Evolutionary conservation across 2,888 invertebrate species (phyloP).

Genomic region (Ophioninae sp.): DNA sequence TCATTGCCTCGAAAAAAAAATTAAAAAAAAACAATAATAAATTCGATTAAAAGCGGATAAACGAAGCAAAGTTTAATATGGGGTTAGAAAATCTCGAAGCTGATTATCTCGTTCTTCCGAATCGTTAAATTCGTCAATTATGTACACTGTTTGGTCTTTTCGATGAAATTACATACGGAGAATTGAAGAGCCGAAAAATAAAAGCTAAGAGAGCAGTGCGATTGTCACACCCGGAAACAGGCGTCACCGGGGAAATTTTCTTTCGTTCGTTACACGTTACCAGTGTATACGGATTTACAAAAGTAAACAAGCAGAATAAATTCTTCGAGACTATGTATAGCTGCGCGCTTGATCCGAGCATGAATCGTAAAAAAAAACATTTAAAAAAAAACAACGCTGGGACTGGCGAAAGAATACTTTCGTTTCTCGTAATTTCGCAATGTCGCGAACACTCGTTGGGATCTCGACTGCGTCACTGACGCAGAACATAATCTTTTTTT

Average conservation of each 20-base stretch:
- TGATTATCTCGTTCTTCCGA: conserved; percentile 17
- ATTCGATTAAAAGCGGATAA: not conserved
- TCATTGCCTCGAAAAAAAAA: conserved; percentile 20
- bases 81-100: conserved; percentile 12
- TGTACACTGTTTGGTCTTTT: conserved; percentile 57
- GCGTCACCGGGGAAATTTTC: conserved; percentile 7
- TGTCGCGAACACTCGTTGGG: conserved; percentile 42
- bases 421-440: conserved; percentile 12
- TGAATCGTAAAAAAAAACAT: conserved; percentile 38
- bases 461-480: conserved; percentile 44
- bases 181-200: not conserved
- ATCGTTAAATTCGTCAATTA: conserved; percentile 58
- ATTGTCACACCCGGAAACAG: conserved; percentile 16
- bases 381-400: not conserved
- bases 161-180: conserved; percentile 33
- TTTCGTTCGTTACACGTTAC: conserved; percentile 36
- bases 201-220: conserved; percentile 5
- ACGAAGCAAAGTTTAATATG: conserved; percentile 11
- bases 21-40: conserved; percentile 5
- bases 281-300: conserved; percentile 22
- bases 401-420: conserved; percentile 17
- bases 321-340: conserved; percentile 34
- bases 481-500: conserved; percentile 24
- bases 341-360: conserved; percentile 20
- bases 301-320: conserved; percentile 21